These are phyloP conservation scores for Tupaia chinensis DNA, from an alignment of 2,113 vertebrate genomes.

Conservation along the genomic window DNA sequence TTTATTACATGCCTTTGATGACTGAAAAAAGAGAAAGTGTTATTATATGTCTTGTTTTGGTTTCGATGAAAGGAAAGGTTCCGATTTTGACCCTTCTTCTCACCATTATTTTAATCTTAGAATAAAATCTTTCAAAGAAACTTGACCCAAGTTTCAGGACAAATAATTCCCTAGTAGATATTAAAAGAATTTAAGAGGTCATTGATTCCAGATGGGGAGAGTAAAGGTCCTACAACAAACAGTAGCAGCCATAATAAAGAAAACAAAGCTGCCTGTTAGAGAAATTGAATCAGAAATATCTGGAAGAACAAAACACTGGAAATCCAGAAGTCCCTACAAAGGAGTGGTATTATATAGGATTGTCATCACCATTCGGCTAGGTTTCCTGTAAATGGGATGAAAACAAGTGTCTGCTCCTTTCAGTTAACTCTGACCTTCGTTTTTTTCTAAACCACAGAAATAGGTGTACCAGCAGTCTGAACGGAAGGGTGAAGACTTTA, in stretches of 20 bases:
- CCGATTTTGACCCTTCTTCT: neutral
- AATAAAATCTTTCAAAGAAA: constrained; percentile 20
- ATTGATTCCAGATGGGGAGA: neutral
- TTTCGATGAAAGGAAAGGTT: neutral
- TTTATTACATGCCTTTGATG: neutral
- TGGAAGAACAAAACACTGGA: neutral
- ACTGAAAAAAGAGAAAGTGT: neutral
- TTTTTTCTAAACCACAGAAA: neutral
- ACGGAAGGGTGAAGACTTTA: neutral
- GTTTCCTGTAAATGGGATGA: neutral
- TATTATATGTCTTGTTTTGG: neutral
- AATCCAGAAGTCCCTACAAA: neutral
- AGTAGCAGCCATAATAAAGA: neutral
- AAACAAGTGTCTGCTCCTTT: neutral
- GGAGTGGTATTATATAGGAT: neutral
- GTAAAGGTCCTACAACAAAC: constrained; percentile 35
- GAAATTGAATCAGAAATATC: neutral
- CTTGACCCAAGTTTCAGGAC: neutral
- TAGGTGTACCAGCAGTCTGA: neutral
- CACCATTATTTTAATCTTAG: neutral
- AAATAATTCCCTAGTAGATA: constrained; percentile 37
- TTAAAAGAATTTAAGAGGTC: constrained; percentile 32
- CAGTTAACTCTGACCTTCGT: neutral
- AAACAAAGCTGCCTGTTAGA: neutral
- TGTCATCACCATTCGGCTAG: neutral